A percentile compares a stretch with the other conserved stretches of the same genome.
These are phyloP conservation scores for Drosophila funebris DNA, from an alignment of 1,140 invertebrate species.

Conservation along the genomic window DNA sequence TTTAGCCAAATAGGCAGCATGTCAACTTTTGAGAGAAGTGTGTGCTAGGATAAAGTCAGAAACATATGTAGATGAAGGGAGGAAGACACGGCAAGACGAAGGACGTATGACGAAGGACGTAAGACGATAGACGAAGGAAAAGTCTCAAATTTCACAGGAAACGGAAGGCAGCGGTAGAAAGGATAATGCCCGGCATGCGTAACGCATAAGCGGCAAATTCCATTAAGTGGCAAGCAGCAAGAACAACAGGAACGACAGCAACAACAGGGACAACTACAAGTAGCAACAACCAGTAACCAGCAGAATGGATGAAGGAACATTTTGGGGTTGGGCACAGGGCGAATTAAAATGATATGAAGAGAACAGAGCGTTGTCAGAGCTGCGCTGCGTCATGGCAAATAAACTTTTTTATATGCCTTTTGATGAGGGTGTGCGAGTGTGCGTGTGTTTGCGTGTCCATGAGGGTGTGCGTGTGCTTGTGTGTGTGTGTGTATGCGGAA, in stretches of 20 bases:
- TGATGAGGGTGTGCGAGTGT: slow-evolving; percentile 53
- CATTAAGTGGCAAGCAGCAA: slow-evolving; percentile 74
- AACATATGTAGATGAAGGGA: not conserved
- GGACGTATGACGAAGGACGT: not conserved
- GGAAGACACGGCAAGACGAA: slow-evolving; percentile 6
- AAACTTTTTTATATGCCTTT: slow-evolving; percentile 69
- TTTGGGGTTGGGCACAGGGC: not conserved
- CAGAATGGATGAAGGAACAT: slow-evolving; percentile 10
- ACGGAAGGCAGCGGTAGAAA: slow-evolving; percentile 57
- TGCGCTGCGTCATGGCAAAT: slow-evolving; percentile 70
- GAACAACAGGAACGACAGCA: slow-evolving; percentile 15
- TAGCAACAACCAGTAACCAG: slow-evolving; percentile 6
- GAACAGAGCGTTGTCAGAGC: slow-evolving; percentile 49
- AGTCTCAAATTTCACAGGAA: slow-evolving; percentile 58
- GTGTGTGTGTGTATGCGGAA: slow-evolving; percentile 16
- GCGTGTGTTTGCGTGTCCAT: not conserved
- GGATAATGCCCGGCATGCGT: slow-evolving; percentile 80
- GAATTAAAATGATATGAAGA: slow-evolving; percentile 74
- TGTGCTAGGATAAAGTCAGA: slow-evolving; percentile 1
- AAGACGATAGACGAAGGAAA: not conserved
- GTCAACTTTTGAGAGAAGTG: slow-evolving; percentile 41
- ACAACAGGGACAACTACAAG: slow-evolving; percentile 25
- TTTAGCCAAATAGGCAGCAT: slow-evolving; percentile 47
- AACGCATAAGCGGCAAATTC: slow-evolving; percentile 81
- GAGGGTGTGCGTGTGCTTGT: slow-evolving; percentile 2